Evolutionary conservation across 2,888 invertebrate genomes (phyloP).

Genomic region (Melanophora roralis): DNA sequence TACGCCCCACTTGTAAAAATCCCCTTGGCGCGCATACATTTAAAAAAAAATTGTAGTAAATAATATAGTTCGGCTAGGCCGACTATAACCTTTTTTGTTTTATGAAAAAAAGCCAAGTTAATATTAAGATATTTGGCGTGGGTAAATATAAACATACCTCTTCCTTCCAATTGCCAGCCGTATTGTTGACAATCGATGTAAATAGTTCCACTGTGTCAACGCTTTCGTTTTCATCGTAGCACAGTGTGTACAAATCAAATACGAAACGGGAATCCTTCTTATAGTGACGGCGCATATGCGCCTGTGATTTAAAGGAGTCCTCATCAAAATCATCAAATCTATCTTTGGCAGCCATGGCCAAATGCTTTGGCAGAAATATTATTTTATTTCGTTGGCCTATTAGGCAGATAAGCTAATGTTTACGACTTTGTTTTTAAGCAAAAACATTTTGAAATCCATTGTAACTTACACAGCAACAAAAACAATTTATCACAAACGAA

Average conservation of each 20-base stretch:
- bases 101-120: no score
- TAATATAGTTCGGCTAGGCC: no score
- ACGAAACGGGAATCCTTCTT: conserved; percentile 92
- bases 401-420: conserved; percentile 11
- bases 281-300: conserved; percentile 83
- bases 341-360: conserved; percentile 54
- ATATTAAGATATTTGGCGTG: neutral
- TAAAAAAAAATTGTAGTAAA: no score
- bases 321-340: conserved; percentile 20
- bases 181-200: conserved; percentile 71
- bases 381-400: conserved; percentile 20
- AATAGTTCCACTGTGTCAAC: conserved; percentile 83
- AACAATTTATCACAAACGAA: conserved; percentile 3
- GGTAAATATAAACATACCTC: conserved; percentile 64
- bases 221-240: conserved; percentile 89
- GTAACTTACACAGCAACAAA: neutral
- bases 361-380: conserved; percentile 8
- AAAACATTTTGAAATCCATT: neutral
- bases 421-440: neutral
- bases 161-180: conserved; percentile 70
- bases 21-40: no score
- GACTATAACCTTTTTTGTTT: no score
- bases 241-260: conserved; percentile 89
- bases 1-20: no score
- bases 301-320: conserved; percentile 38